Base-by-base conservation (phyloP, 2,888 invertebrate genomes). In the Autographa gamma region DNA sequence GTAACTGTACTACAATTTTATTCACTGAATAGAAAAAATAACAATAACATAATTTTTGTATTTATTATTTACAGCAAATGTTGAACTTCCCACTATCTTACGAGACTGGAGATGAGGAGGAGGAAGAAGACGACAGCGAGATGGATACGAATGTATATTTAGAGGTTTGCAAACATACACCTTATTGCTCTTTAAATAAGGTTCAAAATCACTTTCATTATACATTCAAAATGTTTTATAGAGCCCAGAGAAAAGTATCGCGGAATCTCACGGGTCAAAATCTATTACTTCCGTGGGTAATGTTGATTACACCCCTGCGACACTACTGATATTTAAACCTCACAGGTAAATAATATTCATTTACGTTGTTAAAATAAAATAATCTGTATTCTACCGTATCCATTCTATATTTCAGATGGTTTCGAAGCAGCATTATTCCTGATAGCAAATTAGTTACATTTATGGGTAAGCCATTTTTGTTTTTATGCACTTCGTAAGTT, bases 371-470 rank as follows among this genome's bases (percentile, higher is more conserved):
- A 25, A 2, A 48, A 14, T 34, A 18, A 60, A 25, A 38, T 14
- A 19, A n/a, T 14, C 32, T 0, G 41, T 52, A 16, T 41, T 38
- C 48, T 14, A 7, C 48, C 43, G 54, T 11, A 11, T 18, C 34
- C 38, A 48, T 48, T 48, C 38, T 18, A 59, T 63, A 60, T 89
- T 88, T 43, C 86, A 94, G 95, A 75, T 96, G 96, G 96, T 95
- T 95, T 76, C 92, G 93, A 8, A 92, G 92, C 74, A 94, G 95
- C 59, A 85, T 95, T n/a, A 80, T 93, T 66, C 96, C 96, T 5
- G 95, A 96, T 74, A 90, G 92, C 69, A 87, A 80, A 82, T 87
- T 92, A 78, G 87, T 94, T 2, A 87, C 85, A n/a, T 91, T 92
- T 73, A 91, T 95, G 87, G 95, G 95, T 94, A 88, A 82, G 65